Conservation (phyloP, 2,113 vertebrate genomes). For the Aplodontia rufa region DNA sequence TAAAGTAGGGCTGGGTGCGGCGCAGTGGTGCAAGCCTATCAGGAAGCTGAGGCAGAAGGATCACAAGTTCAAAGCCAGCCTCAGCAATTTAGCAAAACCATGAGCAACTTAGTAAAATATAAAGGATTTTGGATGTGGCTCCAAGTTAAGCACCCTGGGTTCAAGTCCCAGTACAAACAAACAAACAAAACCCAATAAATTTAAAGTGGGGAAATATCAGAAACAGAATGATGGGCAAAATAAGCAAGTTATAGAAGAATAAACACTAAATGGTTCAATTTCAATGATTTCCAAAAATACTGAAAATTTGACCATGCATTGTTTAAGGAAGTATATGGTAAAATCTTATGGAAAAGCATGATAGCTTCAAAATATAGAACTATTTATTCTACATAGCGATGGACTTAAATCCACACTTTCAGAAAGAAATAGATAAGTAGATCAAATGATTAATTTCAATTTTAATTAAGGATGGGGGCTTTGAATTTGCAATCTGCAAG, state of each 20-base stretch:
- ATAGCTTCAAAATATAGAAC: neutral
- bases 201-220: neutral
- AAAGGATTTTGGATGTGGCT: too few species aligned
- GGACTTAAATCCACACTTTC: neutral
- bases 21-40: too few species aligned
- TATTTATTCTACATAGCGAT: neutral
- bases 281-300: neutral
- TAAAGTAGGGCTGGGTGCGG: neutral
- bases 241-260: neutral
- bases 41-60: too few species aligned
- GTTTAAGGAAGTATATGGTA: neutral
- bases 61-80: too few species aligned
- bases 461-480: neutral
- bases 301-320: neutral
- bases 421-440: neutral
- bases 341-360: neutral
- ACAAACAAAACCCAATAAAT: too few species aligned
- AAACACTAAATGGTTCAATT: accelerated
- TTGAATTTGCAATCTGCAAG: neutral
- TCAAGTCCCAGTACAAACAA: too few species aligned
- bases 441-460: too few species aligned
- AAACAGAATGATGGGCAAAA: neutral
- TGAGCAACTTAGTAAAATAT: too few species aligned
- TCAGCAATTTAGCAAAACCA: too few species aligned
- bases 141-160: too few species aligned